Evolutionary conservation across 2,888 invertebrate species (phyloP), one percentile per base, ranked within the genome.

Genomic region (Patella ulyssiponensis): DNA sequence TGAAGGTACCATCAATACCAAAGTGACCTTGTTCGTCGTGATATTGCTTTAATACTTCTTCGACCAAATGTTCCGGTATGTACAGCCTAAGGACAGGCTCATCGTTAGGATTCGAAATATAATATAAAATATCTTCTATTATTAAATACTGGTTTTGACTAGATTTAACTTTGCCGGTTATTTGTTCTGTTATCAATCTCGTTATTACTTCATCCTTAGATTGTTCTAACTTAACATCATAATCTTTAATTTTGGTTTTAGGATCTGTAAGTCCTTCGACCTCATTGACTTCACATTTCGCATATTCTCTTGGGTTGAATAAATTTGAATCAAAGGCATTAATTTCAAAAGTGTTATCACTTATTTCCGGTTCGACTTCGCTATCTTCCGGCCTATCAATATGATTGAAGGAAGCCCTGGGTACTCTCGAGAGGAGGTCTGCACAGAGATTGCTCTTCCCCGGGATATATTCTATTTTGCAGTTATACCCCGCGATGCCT

Each of bases 1-100:
- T 75, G 58, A 53, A 77, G 4, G 74, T 74, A 14, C 71, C 69
- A 23, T 73, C 73, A 23, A 77, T 69, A 52, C 58, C 73, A 54
- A 74, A 51, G 15, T 73, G 74, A 27, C 69, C 70, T 23, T 69
- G 69, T 12, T 53, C 69, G 74, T 73, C 73, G 56, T 73, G 73
- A 23, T 73, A 73, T 56, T 73, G 73, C 7, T n/a, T 58, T 33
- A 73, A 20, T n/a, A 73, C 54, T 12, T 56, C 56, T 3, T 23
- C 33, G 9, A 33, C 7, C 23, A 73, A 73, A 23, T 56, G 54
- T 23, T 3, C 15, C 5, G 73, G 73, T 2, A 73, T 33, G 51
- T 56, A 73, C 12, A 73, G 33, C 27, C 74, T 74, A 4, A 17
- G 58, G 14, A 2, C 14, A 58, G 74, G 74, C 3, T 74, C 74